These are phyloP conservation scores for Tor tambroides DNA, from an alignment of 2,113 vertebrate species.

Conservation along the genomic window DNA sequence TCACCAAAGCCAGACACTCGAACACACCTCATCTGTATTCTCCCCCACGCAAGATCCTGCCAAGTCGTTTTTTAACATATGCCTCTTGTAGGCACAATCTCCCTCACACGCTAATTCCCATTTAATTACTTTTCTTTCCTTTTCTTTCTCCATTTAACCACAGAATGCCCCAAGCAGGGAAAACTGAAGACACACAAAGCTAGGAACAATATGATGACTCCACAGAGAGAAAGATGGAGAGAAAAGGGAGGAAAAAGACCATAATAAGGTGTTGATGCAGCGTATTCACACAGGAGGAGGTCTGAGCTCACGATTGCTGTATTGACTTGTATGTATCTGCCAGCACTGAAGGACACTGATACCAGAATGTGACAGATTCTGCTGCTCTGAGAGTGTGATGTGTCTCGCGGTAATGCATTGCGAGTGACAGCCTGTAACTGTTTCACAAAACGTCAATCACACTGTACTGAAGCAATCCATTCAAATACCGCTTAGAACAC, in stretches of 20 bases:
- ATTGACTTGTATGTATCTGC: neutral
- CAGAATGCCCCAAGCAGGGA: slow-evolving; percentile 42
- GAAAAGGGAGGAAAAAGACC: neutral
- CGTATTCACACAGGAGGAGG: neutral
- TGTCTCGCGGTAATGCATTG: neutral
- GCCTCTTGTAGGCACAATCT: slow-evolving; percentile 48
- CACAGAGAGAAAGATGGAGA: slow-evolving; percentile 20
- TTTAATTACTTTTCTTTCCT: slow-evolving; percentile 58
- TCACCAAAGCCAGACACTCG: slow-evolving; percentile 38
- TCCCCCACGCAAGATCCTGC: slow-evolving; percentile 23
- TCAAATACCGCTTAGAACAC: neutral
- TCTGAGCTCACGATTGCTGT: neutral
- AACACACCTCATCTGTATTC: slow-evolving; percentile 68
- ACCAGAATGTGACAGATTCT: slow-evolving; percentile 1
- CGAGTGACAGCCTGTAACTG: neutral
- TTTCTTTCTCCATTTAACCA: slow-evolving; percentile 50
- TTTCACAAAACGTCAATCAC: neutral
- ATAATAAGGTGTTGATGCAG: neutral
- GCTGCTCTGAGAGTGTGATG: neutral
- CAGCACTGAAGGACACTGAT: neutral
- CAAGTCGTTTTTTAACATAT: slow-evolving; percentile 58
- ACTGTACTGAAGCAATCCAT: neutral
- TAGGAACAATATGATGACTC: slow-evolving; percentile 34
- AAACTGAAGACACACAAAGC: slow-evolving; percentile 43
- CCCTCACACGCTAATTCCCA: slow-evolving; percentile 55